Percentiles rank a stretch among this genome's conserved stretches.
Conservation (phyloP, 2,113 vertebrate genomes). For the Oncorhynchus kisutch region DNA sequence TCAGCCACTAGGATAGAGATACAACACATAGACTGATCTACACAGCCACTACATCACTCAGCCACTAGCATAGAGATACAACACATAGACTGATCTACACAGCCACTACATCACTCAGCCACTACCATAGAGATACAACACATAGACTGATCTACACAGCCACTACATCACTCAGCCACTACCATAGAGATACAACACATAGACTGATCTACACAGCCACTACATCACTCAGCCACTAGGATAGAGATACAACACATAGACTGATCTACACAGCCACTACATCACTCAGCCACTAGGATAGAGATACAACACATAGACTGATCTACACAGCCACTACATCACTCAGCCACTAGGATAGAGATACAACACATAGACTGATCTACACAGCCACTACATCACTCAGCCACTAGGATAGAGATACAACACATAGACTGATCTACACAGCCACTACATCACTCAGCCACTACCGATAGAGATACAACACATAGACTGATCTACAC, state of each 20-base stretch:
- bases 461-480: too few species aligned
- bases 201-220: too few species aligned
- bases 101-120: not conserved
- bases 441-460: not conserved
- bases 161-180: not conserved
- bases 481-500: not conserved
- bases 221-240: too few species aligned
- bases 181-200: not conserved
- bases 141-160: not conserved
- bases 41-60: not conserved
- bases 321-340: not conserved
- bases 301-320: not conserved
- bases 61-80: not conserved
- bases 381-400: not conserved
- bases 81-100: constrained; percentile 3
- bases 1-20: too few species aligned
- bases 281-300: not conserved
- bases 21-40: not conserved
- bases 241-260: not conserved
- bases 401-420: not conserved
- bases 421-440: constrained; percentile 2
- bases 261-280: too few species aligned
- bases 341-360: too few species aligned
- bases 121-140: too few species aligned
- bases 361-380: not conserved